Base-by-base conservation (phyloP, 2,888 invertebrate genomes). In the Aromia moschata region DNA sequence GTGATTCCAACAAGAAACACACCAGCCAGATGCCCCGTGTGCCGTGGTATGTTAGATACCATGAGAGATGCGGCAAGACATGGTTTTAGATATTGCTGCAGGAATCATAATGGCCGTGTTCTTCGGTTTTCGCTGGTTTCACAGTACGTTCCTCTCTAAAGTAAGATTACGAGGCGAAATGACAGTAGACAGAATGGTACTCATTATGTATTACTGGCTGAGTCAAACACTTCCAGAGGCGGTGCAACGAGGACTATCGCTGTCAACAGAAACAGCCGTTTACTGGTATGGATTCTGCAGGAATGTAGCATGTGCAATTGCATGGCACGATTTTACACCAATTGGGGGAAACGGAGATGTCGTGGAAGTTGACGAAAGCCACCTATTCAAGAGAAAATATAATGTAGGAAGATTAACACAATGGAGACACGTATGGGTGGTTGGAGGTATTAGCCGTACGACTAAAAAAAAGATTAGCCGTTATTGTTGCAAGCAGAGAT, bases 301-400 rank as follows among this genome's bases (percentile, higher is more conserved):
- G 3, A 11, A 43, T 11, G 12, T 43, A n/a, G 43, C 43, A 12
- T 43, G 43, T 18, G 43, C 43, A 12, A 43, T 43, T 11, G 43
- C 43, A 20, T 43, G 43, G 43, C 43, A 20, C 11, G 43, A 18
- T 9, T 43, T 4, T 10, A 12, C 12, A 7, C 43, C 43, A 1
- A 18, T 43, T 9, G 43, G 43, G n/a, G 43, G 43, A 1, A 20
- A 2, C 10, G 12, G 3, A 11, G 43, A 43, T 11, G 43, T 43
- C 20, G 43, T 43, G 1, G 20, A 43, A 20, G 43, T 43, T 3
- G 20, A 43, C 12, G 17, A 11, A 10, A 10, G 17, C 11, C 43
- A 43, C 1, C 20, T 43, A 10, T 16, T 4, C 16, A 40, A 40
- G 9, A 1, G 40, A 10, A 43, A 18, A 2, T n/a, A 43, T 18